phyloP scores from a whole-genome alignment of 2,797 vertebrate genomes.

The Adrianichthys oophorus region DNA sequence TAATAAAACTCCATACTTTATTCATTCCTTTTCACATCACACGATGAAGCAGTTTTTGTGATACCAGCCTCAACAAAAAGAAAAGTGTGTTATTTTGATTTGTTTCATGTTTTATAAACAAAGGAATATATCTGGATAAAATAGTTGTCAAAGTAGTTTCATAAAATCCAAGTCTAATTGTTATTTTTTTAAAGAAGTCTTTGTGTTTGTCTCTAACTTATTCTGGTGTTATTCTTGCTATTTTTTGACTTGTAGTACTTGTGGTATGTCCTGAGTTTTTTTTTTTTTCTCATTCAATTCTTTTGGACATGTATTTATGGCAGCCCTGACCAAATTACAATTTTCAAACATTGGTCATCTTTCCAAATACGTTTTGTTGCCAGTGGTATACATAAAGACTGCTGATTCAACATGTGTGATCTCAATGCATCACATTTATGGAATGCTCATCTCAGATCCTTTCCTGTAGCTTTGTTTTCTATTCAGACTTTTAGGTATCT shows the following conservation, averaged over 20 bases:
- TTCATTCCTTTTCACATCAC: conserved; percentile 46
- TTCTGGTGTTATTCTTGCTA: conserved; percentile 36
- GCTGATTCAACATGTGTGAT: conserved; percentile 70
- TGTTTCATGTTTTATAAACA: background rate
- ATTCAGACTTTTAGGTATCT: conserved; percentile 14
- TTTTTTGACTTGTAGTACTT: conserved; percentile 42
- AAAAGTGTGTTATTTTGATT: conserved; percentile 18
- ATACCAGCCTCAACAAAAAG: conserved; percentile 42
- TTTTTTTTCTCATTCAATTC: conserved; percentile 11
- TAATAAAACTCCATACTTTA: conserved; percentile 58
- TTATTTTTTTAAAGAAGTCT: conserved; percentile 13
- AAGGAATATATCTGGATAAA: conserved; percentile 14
- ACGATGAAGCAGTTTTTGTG: conserved; percentile 82
- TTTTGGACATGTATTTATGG: conserved; percentile 79
- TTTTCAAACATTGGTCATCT: conserved; percentile 11
- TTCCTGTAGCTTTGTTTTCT: conserved; percentile 24
- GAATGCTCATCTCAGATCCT: conserved; percentile 38
- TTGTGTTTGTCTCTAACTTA: conserved; percentile 26
- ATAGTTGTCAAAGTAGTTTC: conserved; percentile 15
- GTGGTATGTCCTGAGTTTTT: conserved; percentile 34
- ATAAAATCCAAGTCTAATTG: conserved; percentile 20
- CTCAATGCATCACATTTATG: conserved; percentile 33
- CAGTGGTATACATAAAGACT: conserved; percentile 73
- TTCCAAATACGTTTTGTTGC: conserved; percentile 15
- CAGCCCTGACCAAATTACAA: conserved; percentile 67